phyloP scores from a whole-genome alignment of 2,797 vertebrate species.

The Xenentodon cancila region DNA sequence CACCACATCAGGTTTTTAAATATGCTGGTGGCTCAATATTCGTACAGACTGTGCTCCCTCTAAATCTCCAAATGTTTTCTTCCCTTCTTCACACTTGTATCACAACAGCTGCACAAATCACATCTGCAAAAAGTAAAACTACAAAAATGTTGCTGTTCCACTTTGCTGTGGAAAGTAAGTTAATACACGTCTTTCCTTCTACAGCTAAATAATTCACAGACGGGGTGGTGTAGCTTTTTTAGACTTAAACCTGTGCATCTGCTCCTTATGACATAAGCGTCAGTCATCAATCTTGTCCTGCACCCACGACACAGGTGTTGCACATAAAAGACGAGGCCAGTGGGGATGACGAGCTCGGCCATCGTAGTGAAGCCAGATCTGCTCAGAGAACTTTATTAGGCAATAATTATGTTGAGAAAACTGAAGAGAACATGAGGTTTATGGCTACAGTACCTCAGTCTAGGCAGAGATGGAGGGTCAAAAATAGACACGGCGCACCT shows the following conservation, averaged over 20 bases:
- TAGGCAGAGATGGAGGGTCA: too few relatives aligned
- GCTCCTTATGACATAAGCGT: slow-evolving; percentile 10
- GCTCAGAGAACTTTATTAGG: slow-evolving; percentile 12
- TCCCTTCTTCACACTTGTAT: too few relatives aligned
- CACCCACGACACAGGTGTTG: background rate
- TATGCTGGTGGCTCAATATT: too few relatives aligned
- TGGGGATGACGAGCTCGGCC: slow-evolving; percentile 11
- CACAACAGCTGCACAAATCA: too few relatives aligned
- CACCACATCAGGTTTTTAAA: too few relatives aligned
- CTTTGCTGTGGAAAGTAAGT: too few relatives aligned
- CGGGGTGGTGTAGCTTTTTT: background rate
- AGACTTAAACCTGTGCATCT: slow-evolving; percentile 23
- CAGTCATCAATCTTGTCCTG: slow-evolving; percentile 18
- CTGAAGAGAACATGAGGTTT: background rate
- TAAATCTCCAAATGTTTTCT: too few relatives aligned
- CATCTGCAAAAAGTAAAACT: too few relatives aligned
- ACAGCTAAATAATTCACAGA: slow-evolving; percentile 22
- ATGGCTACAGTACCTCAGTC: background rate
- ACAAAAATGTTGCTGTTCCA: too few relatives aligned
- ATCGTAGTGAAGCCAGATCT: background rate
- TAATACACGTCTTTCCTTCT: slow-evolving; percentile 1
- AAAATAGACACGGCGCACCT: too few relatives aligned
- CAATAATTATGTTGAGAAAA: slow-evolving; percentile 3
- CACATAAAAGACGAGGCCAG: background rate
- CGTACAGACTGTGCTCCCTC: too few relatives aligned